Conservation (phyloP, 1,140 invertebrate genomes). For the Vanessa tameamea region DNA sequence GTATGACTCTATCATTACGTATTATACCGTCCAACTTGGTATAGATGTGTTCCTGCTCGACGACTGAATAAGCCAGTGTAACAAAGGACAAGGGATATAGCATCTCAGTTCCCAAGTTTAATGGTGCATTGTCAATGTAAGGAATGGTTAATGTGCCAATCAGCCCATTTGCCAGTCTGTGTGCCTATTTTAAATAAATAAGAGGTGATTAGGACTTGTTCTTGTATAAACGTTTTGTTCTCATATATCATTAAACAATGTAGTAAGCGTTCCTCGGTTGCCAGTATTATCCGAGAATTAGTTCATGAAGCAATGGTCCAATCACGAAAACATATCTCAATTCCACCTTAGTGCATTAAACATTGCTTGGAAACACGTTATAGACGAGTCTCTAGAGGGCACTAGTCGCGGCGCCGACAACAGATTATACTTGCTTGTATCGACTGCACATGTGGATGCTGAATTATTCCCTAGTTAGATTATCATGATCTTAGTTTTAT, state of each 20-base stretch:
- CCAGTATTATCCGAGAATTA: not conserved
- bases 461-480: not conserved
- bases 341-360: slow-evolving; percentile 9
- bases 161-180: too few relatives aligned
- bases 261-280: not conserved
- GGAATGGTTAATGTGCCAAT: too few relatives aligned
- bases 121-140: too few relatives aligned
- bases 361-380: slow-evolving; percentile 4
- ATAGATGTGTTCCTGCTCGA: too few relatives aligned
- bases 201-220: not conserved
- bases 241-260: not conserved
- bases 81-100: too few relatives aligned
- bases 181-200: too few relatives aligned
- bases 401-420: slow-evolving; percentile 1
- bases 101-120: too few relatives aligned
- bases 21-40: too few relatives aligned
- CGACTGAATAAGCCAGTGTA: too few relatives aligned
- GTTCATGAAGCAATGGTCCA: slow-evolving; percentile 1
- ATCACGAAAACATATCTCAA: not conserved
- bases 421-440: slow-evolving; percentile 8
- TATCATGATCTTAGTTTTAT: slow-evolving; percentile 1
- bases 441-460: slow-evolving; percentile 2
- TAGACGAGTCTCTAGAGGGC: not conserved
- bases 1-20: too few relatives aligned
- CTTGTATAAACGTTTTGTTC: not conserved